These are phyloP conservation scores for Heterohyrax brucei DNA, from an alignment of 2,797 vertebrate genomes.

Conservation along the genomic window DNA sequence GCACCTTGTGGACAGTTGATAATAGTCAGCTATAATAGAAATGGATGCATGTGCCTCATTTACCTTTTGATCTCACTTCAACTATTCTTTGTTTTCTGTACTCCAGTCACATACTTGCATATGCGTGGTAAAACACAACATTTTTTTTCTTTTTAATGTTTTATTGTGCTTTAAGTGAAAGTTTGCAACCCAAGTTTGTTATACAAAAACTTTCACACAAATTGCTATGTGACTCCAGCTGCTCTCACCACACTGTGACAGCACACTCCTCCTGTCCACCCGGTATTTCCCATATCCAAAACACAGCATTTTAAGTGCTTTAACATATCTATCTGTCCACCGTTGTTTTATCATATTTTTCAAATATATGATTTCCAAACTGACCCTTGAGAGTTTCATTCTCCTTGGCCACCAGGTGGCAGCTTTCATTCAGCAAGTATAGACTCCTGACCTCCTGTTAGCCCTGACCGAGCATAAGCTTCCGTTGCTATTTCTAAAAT, in stretches of 20 bases:
- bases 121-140: neutral
- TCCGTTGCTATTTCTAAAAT: neutral
- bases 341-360: constrained; percentile 15
- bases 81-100: neutral
- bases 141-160: too few relatives aligned
- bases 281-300: too few relatives aligned
- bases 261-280: too few relatives aligned
- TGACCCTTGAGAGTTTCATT: neutral
- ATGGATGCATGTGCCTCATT: neutral
- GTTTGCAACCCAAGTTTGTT: too few relatives aligned
- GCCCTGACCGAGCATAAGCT: neutral
- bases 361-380: neutral
- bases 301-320: neutral
- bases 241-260: too few relatives aligned
- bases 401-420: constrained; percentile 74
- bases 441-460: neutral
- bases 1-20: neutral
- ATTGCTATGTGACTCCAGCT: too few relatives aligned
- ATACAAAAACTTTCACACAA: too few relatives aligned
- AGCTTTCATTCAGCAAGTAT: neutral
- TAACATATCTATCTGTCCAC: neutral
- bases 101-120: neutral
- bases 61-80: neutral
- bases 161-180: too few relatives aligned
- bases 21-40: neutral